Percentiles rank a stretch among this genome's conserved stretches.
Evolutionary conservation across 2,113 vertebrate genomes (phyloP).

Genomic region (Syngnathus scovelli): DNA sequence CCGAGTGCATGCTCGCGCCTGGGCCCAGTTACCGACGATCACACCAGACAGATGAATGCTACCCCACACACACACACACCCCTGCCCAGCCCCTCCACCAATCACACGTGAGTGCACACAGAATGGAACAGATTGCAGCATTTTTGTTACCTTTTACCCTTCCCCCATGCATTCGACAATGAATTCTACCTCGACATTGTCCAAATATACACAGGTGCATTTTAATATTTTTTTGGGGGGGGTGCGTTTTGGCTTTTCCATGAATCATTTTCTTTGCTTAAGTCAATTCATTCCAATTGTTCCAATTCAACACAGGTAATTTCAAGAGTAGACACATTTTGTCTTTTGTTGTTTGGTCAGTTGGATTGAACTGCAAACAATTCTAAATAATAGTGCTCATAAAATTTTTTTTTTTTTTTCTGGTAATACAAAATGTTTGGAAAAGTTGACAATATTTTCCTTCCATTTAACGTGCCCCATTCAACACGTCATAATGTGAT

Average conservation of each 20-base stretch:
- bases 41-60: constrained; percentile 66
- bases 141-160: constrained; percentile 29
- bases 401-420: too few relatives aligned
- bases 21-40: constrained; percentile 55
- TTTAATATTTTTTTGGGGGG: background rate
- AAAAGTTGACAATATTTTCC: too few relatives aligned
- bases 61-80: constrained; percentile 1
- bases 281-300: background rate
- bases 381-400: too few relatives aligned
- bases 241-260: background rate
- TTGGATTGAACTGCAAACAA: too few relatives aligned
- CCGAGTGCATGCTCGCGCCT: constrained; percentile 57
- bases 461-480: too few relatives aligned
- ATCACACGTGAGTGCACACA: constrained; percentile 34
- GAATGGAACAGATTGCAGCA: constrained; percentile 54
- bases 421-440: too few relatives aligned
- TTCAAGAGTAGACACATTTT: background rate
- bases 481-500: too few relatives aligned
- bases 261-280: background rate
- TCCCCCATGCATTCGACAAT: constrained; percentile 46
- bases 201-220: background rate
- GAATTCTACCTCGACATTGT: constrained; percentile 57
- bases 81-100: constrained; percentile 29
- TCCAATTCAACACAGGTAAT: background rate
- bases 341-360: background rate